phyloP scores from a whole-genome alignment of 2,888 invertebrate genomes.

The Anoplius nigerrimus region DNA sequence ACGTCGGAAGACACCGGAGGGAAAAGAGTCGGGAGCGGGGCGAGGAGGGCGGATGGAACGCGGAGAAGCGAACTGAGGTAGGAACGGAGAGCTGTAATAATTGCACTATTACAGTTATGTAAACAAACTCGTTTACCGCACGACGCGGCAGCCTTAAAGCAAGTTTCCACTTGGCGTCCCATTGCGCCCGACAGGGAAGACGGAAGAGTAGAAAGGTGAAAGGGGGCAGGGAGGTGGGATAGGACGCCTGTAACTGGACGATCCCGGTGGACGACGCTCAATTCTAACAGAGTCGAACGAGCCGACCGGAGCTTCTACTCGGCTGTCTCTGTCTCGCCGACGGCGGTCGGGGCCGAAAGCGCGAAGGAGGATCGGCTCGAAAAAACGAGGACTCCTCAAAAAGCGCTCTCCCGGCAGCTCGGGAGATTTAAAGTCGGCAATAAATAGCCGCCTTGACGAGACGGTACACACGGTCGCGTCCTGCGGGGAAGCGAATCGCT shows the following conservation, averaged over 20 bases:
- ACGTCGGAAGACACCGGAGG: neutral
- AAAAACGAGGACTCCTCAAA: too few relatives aligned
- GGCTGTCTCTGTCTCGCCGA: too few relatives aligned
- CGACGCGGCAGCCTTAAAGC: slow-evolving; percentile 20
- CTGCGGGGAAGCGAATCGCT: too few relatives aligned
- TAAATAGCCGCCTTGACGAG: slow-evolving; percentile 11
- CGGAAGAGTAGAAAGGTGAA: slow-evolving; percentile 37
- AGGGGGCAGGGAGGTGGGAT: slow-evolving; percentile 5
- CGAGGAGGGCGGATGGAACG: neutral
- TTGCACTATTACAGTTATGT: slow-evolving; percentile 44
- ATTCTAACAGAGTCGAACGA: too few relatives aligned
- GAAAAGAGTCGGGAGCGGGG: neutral
- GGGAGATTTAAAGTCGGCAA: slow-evolving; percentile 24
- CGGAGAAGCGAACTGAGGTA: neutral
- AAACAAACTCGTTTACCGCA: slow-evolving; percentile 42
- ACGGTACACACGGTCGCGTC: neutral
- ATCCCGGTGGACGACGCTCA: too few relatives aligned
- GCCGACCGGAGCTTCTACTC: too few relatives aligned
- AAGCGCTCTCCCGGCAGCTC: neutral
- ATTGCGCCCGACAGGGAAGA: slow-evolving; percentile 30
- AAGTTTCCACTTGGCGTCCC: slow-evolving; percentile 31
- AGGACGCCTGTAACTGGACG: too few relatives aligned
- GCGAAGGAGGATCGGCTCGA: too few relatives aligned
- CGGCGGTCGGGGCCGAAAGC: too few relatives aligned
- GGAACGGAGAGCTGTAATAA: slow-evolving; percentile 36